Conservation (phyloP, 2,113 vertebrate species). For the Apistogramma diplotaenia region DNA sequence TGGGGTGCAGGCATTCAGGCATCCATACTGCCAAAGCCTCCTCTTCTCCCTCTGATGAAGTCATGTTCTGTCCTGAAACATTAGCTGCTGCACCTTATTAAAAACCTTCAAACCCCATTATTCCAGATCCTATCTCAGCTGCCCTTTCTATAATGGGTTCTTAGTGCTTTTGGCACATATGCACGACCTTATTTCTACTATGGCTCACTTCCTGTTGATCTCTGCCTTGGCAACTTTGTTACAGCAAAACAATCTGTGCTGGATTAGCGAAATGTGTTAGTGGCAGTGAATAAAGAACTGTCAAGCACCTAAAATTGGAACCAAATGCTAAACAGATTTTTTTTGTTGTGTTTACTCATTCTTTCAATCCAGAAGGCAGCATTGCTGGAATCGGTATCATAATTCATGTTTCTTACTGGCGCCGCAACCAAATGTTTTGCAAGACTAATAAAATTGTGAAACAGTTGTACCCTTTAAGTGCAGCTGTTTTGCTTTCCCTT, state of each 20-base stretch:
- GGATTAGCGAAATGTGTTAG: conserved; percentile 38
- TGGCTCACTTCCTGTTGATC: conserved; percentile 38
- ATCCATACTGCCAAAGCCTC: not conserved
- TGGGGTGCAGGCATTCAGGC: not conserved
- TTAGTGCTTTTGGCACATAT: not conserved
- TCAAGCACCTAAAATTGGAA: conserved; percentile 25
- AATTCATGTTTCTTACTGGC: not conserved
- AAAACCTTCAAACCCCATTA: not conserved
- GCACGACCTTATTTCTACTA: not conserved
- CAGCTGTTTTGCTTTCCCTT: not conserved
- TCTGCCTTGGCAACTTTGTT: conserved; percentile 22
- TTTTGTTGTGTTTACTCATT: conserved; percentile 14
- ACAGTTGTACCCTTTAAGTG: not conserved
- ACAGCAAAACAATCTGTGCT: conserved; percentile 28
- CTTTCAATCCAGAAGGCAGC: not conserved
- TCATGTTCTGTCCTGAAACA: not conserved
- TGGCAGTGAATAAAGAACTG: conserved; percentile 16
- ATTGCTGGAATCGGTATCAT: not conserved
- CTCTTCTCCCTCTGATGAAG: not conserved
- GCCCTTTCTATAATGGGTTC: not conserved
- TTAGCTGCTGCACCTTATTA: not conserved
- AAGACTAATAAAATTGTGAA: not conserved
- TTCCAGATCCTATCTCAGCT: not conserved
- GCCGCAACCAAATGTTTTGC: not conserved
- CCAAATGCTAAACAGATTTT: conserved; percentile 51